Conservation (phyloP, 2,888 invertebrate genomes). For the Trachelus tabidus region DNA sequence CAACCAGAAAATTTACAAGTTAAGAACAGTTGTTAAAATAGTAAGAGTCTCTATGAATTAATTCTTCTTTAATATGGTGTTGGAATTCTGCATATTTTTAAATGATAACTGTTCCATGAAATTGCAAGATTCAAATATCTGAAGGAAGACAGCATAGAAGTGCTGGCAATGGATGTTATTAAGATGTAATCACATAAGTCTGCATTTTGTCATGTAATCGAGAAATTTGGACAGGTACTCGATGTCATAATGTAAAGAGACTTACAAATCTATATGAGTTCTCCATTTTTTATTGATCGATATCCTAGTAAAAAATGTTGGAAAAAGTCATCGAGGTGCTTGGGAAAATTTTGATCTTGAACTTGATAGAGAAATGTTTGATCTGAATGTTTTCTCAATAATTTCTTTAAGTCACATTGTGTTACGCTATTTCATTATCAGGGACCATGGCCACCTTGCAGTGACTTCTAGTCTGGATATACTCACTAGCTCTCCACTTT, state of each 20-base stretch:
- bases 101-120: constrained; percentile 48
- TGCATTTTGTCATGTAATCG: constrained; percentile 72
- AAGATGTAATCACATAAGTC: constrained; percentile 72
- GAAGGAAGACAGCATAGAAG: constrained; percentile 73
- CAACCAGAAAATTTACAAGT: constrained; percentile 74
- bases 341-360: constrained; percentile 78
- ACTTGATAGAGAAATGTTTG: constrained; percentile 81
- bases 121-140: constrained; percentile 47
- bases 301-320: constrained; percentile 85
- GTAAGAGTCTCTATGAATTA: constrained; percentile 29
- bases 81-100: too few relatives aligned
- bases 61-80: neutral
- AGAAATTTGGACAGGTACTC: constrained; percentile 71
- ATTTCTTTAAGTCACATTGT: constrained; percentile 78
- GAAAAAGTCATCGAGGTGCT: constrained; percentile 79
- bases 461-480: constrained; percentile 82
- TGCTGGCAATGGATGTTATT: constrained; percentile 77
- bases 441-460: constrained; percentile 75
- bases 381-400: constrained; percentile 81
- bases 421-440: constrained; percentile 72
- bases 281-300: constrained; percentile 69
- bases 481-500: constrained; percentile 74
- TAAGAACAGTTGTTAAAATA: constrained; percentile 72
- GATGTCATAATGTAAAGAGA: neutral
- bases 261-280: neutral